These are phyloP conservation scores for Hemibagrus guttatus DNA, from an alignment of 2,797 vertebrate genomes.

Conservation along the genomic window DNA sequence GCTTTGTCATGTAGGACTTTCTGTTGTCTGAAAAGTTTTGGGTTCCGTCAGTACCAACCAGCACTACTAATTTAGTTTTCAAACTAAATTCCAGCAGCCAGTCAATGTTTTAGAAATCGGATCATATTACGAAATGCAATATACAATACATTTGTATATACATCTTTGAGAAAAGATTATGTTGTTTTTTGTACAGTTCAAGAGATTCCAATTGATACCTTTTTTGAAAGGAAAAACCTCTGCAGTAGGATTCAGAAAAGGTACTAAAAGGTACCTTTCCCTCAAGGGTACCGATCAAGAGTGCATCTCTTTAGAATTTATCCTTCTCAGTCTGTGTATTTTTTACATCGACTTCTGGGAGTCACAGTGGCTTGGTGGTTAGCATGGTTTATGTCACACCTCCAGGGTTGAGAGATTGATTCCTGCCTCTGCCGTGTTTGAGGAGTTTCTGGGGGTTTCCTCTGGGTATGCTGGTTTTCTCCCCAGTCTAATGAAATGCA, in stretches of 20 bases:
- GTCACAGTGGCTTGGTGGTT: no score
- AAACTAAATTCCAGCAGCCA: not conserved
- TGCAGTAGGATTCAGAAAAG: not conserved
- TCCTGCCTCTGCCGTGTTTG: no score
- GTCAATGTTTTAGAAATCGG: not conserved
- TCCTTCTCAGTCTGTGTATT: no score
- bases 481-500: no score
- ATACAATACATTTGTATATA: not conserved
- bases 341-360: no score
- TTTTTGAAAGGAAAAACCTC: not conserved
- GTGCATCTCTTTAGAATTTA: no score
- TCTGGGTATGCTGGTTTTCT: no score
- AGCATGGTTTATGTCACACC: no score
- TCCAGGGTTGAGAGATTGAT: no score
- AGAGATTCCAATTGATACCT: no score
- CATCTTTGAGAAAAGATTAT: not conserved
- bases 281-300: not conserved
- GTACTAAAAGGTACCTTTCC: not conserved
- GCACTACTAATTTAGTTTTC: not conserved
- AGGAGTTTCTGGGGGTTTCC: no score
- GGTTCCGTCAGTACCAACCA: not conserved
- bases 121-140: not conserved
- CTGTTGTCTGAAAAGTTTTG: not conserved
- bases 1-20: not conserved
- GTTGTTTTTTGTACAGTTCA: not conserved